Evolutionary conservation across 2,113 vertebrate species (phyloP), one percentile per base, ranked within the genome.

Genomic region (Chunga burmeisteri): DNA sequence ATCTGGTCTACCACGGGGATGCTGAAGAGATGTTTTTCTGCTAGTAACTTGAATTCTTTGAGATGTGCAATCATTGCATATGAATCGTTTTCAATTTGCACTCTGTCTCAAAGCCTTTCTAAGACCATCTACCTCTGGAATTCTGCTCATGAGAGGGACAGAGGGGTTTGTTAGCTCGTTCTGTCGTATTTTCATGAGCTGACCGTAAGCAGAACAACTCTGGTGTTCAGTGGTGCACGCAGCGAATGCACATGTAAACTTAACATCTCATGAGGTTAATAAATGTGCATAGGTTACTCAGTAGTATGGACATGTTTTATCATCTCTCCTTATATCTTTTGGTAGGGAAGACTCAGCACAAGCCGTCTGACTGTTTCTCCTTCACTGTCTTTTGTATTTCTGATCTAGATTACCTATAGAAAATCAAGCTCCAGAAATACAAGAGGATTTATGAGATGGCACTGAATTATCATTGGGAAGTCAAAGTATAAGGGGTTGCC

Each of bases 201-300:
- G 36, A 62, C 34, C 0, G 0, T 56, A 66, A 62, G 20, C 38
- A 73, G 27, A 72, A 40, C 12, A 30, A 2, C 19, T 73, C 26
- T 80, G 16, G 7, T 70, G 20, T 61, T 63, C 23, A 30, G 10
- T 67, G 47, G 16, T 36, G 13, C 34, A 36, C 23, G 25, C 10
- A 66, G 7, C 0, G 1, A 81, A 79, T 40, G 16, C 21, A 63
- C 12, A 5, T 1, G 0, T 80, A 30, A 77, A 63, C 10, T 44
- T 26, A n/a, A 15, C 16, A 18, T 70, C 46, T 53, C 42, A 36
- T 34, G 21, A 49, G 6, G 16, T 74, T 53, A 79, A 58, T 53
- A 63, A 62, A 63, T 62, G 8, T 44, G 14, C 15, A 36, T 19
- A 67, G 20, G 6, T 77, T 67, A 40, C 26, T 72, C 32, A 72